A percentile compares a stretch with the other conserved stretches of the same genome.
phyloP scores from a whole-genome alignment of 2,888 invertebrate species.

The Caenorhabditis panamensis region DNA sequence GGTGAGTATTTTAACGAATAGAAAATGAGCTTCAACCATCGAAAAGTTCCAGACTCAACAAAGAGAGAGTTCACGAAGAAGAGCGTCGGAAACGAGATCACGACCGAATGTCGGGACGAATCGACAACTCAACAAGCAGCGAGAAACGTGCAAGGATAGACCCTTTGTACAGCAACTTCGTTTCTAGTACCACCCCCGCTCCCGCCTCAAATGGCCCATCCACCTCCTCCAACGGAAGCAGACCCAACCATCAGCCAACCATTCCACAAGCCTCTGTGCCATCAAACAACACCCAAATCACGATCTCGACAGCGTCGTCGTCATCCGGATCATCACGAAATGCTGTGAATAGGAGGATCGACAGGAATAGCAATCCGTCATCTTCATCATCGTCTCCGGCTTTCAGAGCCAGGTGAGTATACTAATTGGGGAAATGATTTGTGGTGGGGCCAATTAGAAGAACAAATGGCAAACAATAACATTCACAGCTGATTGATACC shows the following conservation, averaged over 20 bases:
- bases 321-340: background rate
- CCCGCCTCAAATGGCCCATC: background rate
- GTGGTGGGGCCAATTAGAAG: no score
- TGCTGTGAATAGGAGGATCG: background rate
- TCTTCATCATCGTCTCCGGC: slow-evolving; percentile 1
- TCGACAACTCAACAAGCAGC: slow-evolving; percentile 32
- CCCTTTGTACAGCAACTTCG: slow-evolving; percentile 51
- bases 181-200: no score
- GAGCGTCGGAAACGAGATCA: slow-evolving; percentile 66
- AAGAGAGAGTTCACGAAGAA: slow-evolving; percentile 58
- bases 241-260: background rate
- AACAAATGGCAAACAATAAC: no score
- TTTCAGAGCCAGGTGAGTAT: background rate
- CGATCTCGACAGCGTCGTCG: no score
- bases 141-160: slow-evolving; percentile 58
- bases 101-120: slow-evolving; percentile 54
- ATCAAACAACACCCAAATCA: no score
- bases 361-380: background rate
- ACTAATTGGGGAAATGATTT: background rate
- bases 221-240: slow-evolving; percentile 19
- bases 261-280: slow-evolving; percentile 11
- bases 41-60: slow-evolving; percentile 33
- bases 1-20: no score
- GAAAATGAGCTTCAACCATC: no score
- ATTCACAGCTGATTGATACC: no score